Percentiles rank a stretch among this genome's conserved stretches.
These are phyloP conservation scores for Aphidius colemani DNA, from an alignment of 2,888 invertebrate species.

Conservation along the genomic window DNA sequence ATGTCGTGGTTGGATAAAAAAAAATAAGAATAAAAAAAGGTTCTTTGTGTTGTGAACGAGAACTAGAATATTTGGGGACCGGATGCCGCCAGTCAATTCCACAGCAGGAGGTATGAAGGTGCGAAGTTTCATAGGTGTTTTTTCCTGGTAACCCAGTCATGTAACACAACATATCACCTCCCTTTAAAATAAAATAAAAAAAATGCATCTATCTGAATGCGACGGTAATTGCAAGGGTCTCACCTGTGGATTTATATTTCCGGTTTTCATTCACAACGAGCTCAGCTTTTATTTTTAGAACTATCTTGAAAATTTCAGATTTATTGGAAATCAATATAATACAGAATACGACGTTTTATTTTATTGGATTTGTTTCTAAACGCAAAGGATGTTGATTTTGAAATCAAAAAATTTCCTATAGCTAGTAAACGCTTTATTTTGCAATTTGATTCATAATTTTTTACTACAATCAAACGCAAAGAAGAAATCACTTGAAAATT, in stretches of 20 bases:
- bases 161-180: conserved; percentile 12
- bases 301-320: background rate
- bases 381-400: background rate
- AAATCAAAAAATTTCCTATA: background rate
- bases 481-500: no score
- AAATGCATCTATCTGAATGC: conserved; percentile 36
- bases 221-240: conserved; percentile 42
- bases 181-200: conserved; percentile 1
- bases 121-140: conserved; percentile 36
- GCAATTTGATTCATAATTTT: no score
- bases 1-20: conserved; percentile 14
- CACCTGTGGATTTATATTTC: conserved; percentile 48
- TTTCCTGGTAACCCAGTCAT: conserved; percentile 28
- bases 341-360: background rate
- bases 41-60: conserved; percentile 24
- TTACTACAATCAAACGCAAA: no score
- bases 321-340: background rate
- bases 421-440: background rate
- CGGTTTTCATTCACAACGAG: conserved; percentile 28
- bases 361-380: no score
- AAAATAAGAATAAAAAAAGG: conserved; percentile 12
- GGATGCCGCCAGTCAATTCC: conserved; percentile 39
- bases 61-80: conserved; percentile 24
- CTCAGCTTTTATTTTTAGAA: conserved; percentile 2
- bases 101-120: conserved; percentile 40